These are phyloP conservation scores for Athrips mouffetella DNA, from an alignment of 2,888 invertebrate species.

Conservation along the genomic window DNA sequence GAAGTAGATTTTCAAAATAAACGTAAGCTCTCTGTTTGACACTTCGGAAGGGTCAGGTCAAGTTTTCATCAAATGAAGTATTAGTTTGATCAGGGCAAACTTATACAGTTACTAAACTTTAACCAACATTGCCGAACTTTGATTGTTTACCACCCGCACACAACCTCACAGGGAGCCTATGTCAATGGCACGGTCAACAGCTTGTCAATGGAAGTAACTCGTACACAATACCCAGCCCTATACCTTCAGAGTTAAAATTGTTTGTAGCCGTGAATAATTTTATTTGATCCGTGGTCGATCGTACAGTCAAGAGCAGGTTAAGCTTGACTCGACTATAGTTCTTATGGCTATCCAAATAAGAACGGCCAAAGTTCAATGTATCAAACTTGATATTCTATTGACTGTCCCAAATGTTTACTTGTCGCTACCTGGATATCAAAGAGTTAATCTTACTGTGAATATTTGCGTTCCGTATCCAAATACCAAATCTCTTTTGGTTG, in stretches of 20 bases:
- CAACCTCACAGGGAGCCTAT: not conserved
- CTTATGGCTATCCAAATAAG: too few relatives aligned
- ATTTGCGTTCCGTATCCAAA: constrained; percentile 28
- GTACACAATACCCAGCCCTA: not conserved
- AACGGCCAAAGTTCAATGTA: too few relatives aligned
- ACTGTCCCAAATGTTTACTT: constrained; percentile 27
- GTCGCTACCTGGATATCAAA: constrained; percentile 28
- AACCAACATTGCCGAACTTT: not conserved
- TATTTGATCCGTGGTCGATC: too few relatives aligned
- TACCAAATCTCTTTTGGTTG: constrained; percentile 11
- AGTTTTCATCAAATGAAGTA: not conserved
- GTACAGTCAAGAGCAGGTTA: too few relatives aligned
- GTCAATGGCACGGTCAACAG: too few relatives aligned
- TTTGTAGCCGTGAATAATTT: too few relatives aligned
- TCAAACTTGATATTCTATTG: too few relatives aligned
- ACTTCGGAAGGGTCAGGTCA: not conserved
- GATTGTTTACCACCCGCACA: constrained; percentile 15
- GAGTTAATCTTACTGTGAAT: constrained; percentile 34
- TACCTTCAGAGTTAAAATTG: too few relatives aligned
- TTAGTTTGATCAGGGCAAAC: not conserved
- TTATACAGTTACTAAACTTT: not conserved
- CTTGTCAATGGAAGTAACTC: too few relatives aligned
- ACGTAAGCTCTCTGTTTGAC: too few relatives aligned
- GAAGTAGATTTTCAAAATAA: too few relatives aligned
- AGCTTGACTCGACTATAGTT: too few relatives aligned